Base-by-base conservation (phyloP, 2,113 vertebrate species). In the Notechis scutatus region DNA sequence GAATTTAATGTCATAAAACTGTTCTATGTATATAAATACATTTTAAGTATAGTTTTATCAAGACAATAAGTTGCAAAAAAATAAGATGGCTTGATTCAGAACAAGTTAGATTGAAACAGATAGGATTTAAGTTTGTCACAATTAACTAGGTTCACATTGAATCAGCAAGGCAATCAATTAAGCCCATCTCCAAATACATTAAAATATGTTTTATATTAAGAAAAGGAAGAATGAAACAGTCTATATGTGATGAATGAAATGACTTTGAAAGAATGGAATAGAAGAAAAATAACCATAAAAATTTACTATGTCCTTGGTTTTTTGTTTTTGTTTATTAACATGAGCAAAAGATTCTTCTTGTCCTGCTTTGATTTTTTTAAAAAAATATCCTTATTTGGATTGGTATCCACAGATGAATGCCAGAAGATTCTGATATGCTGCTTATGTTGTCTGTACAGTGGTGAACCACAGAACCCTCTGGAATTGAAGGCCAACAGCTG, bases 401-500 rank as follows among this genome's bases (percentile, higher is more conserved):
- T 96, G 89, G 47, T 94, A 55, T 92, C 87, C 96, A 34, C 94
- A 99, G 99, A 97, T 96, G 97, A 98, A 95, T 98, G 97, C 96
- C 98, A 98, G 94, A 96, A 96, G 95, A 95, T 97, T 94, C 96
- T 99, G 94, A 97, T 99, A 92, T 97, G 97, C 97, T 99, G 98
- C 96, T 96, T 99, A 89, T 98, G 97, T 97, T 97, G 97, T 96
- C 98, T 99, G 64, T 97, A 98, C 96, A 99, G 98, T 26, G 98
- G 98, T 94, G 96, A 97, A 93, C 99, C 99, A 92, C 97, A 96
- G 94, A 98, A 96, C 92, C 96, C 98, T 90, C 95, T 98, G 95
- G 98, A 99, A 96, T 94, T 94, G 88, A 98, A 98, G 96, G 98
- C 98, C 94, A 99, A 99, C 97, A 97, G 97, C 94, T 99, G 99